Evolutionary conservation across 1,140 invertebrate genomes (phyloP), one percentile per base, ranked within the genome.

Genomic region (Bombus ignitus): DNA sequence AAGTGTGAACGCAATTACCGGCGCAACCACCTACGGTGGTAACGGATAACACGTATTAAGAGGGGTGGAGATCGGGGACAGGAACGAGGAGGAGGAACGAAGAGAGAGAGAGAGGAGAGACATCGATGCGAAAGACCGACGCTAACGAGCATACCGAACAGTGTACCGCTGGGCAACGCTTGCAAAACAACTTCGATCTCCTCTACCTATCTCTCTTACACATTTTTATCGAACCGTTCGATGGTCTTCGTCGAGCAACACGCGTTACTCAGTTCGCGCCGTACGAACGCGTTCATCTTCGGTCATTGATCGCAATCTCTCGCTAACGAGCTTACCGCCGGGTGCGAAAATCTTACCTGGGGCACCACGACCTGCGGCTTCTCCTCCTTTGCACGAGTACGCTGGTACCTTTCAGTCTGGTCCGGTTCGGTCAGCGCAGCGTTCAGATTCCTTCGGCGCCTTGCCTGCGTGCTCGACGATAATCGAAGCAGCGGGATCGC

Each of bases 1-100:
- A 92, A 94, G 94, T 93, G 94, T 94, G 94, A 94, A 94, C 92
- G 93, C 93, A 94, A 94, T 94, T 94, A 94, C 94, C 91, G 85
- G 88, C 89, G 91, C 91, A 94, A 93, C 93, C 93, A 92, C 93
- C 92, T 93, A 93, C 92, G 89, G 91, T 88, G 92, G 93, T 93
- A 92, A 94, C 93, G 92, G 92, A 92, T 94, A 94, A 94, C 93
- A 91, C 90, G 92, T 93, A 94, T 92, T 89, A 88, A 91, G 87
- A 77, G 70, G 83, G 65, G 70, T 8, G 47, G 65, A 39, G 44
- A 62, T 32, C 57, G 47, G 57, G 59, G 75, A 72, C 37, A 13
- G 66, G n/a, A 35, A 42, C 15, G 10, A 57, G 65, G 66, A 88
- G 62, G 74, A 12, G 22, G 25, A 65, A 62, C 44, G 15, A 59